Evolutionary conservation across 1,140 invertebrate genomes (phyloP).

Genomic region (Paraescarpia echinospica): DNA sequence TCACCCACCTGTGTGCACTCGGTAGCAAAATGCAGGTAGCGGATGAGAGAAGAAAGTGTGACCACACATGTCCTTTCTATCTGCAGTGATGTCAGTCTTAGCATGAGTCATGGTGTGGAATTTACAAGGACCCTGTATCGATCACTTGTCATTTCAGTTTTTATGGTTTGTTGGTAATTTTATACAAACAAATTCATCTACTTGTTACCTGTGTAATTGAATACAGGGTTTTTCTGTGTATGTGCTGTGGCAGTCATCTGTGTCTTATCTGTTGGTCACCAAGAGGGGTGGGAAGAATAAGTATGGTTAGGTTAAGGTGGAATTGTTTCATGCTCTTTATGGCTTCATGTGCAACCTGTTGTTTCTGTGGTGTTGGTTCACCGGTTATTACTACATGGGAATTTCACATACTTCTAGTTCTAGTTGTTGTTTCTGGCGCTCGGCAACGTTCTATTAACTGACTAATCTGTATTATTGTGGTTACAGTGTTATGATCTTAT

Average conservation of each 20-base stretch:
- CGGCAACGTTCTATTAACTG: too few relatives aligned
- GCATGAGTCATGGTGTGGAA: neutral
- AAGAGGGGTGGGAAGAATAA: neutral
- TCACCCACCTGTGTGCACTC: neutral
- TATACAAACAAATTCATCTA: neutral
- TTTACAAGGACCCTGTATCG: neutral
- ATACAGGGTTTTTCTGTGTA: too few relatives aligned
- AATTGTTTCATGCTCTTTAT: neutral
- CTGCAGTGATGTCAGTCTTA: neutral
- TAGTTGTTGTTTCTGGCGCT: too few relatives aligned
- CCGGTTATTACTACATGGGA: neutral
- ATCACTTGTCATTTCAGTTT: neutral
- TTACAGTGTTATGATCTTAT: too few relatives aligned
- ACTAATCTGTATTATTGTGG: too few relatives aligned
- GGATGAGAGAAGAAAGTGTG: neutral
- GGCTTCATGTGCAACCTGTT: neutral
- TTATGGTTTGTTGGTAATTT: neutral
- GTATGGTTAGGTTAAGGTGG: neutral
- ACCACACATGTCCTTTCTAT: neutral
- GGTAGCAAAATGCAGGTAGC: neutral
- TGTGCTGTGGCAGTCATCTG: neutral
- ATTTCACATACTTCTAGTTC: neutral
- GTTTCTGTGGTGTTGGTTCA: neutral
- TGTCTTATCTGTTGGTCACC: neutral
- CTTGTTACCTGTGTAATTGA: too few relatives aligned